Base-by-base conservation (phyloP, 2,888 invertebrate species). In the Metalampra italica region DNA sequence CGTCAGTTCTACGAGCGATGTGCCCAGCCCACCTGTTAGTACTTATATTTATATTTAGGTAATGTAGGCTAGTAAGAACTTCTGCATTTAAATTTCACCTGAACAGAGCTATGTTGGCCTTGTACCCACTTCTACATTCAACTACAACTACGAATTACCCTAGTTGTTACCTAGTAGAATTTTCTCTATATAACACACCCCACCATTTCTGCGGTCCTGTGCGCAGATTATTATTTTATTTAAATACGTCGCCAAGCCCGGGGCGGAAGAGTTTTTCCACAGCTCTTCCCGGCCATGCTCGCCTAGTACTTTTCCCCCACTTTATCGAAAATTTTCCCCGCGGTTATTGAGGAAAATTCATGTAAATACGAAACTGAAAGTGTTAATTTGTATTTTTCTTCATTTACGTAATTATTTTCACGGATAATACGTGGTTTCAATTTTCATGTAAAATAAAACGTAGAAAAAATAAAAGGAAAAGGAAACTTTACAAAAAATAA, bases 281-380 rank as follows among this genome's bases (percentile, higher is more conserved):
- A 64, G 32, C 55, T 66, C 65, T 61, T 52, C 13, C 0, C 9
- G 7, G 36, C 14, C 61, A 64, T 84, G 68, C 1, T 9, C 5
- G 55, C 82, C 80, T 82, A 59, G 81, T 83, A 72, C 57, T 66
- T 76, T 81, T 82, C 78, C 80, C 80, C 80, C 79, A 82, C 76
- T 78, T 75, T 78, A 80, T 77, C 71, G 79, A 81, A 82, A 75
- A 56, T 68, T 78, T 78, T 74, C 72, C 75, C 76, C 73, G 77
- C 71, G 61, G 62, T 47, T 34, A 29, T 37, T 43, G 15, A 43
- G 38, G n/a, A 44, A 36, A n/a, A 36, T 36, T 36, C n/a, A 36
- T 36, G 36, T n/a, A 36, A 36, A 32, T 32, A 32, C 8, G 2
- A 8, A 8, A 30, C 5, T 5, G 8, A 30, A 30, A 30, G 5